Evolutionary conservation across 2,797 vertebrate species (phyloP).

Genomic region (Capromys pilorides): DNA sequence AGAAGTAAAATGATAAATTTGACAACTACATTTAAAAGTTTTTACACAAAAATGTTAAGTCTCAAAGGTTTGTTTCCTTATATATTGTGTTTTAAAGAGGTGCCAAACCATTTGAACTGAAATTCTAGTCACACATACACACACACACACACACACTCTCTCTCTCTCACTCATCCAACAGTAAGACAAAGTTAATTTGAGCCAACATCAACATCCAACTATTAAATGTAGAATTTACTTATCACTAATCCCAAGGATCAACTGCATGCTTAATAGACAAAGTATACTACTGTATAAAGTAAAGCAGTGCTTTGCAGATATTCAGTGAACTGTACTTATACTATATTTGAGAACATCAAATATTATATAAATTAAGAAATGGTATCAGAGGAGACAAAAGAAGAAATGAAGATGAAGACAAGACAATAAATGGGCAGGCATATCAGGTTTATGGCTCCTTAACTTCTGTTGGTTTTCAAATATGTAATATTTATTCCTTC

Average conservation of each 20-base stretch:
- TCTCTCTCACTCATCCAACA: not conserved
- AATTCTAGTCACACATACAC: not conserved
- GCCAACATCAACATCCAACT: not conserved
- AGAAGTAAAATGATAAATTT: not conserved
- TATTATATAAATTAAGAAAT: not conserved
- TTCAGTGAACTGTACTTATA: conserved; percentile 1
- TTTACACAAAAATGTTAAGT: conserved; percentile 17
- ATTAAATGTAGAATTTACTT: not conserved
- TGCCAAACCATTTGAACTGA: conserved; percentile 6
- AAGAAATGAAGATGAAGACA: not conserved
- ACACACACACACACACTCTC: too few species aligned
- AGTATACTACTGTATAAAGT: not conserved
- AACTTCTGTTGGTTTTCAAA: conserved; percentile 48
- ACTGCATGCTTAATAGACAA: not conserved
- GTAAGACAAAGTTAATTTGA: not conserved
- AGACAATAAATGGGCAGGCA: not conserved
- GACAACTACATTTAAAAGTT: conserved; percentile 48
- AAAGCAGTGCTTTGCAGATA: not conserved
- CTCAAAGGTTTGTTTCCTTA: conserved; percentile 14
- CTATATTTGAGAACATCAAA: conserved; percentile 24
- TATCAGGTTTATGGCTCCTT: not conserved
- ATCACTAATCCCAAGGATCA: not conserved
- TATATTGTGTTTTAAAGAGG: conserved; percentile 2
- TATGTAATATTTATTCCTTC: not conserved
- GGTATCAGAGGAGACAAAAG: not conserved